These are phyloP conservation scores for Trachelus iudaicus DNA, from an alignment of 2,888 invertebrate species.

Conservation along the genomic window DNA sequence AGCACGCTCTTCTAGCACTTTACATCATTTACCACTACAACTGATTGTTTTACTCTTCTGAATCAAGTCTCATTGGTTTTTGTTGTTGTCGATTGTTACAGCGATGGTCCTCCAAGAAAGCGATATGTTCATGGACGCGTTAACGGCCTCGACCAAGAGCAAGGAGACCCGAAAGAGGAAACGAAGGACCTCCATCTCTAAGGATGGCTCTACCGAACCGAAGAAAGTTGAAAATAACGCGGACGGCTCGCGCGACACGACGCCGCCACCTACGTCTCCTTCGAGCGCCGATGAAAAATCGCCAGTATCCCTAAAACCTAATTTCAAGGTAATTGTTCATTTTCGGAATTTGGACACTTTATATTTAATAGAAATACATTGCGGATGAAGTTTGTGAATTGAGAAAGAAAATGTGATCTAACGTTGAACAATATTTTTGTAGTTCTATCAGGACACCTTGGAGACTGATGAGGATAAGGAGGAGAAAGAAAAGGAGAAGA, in stretches of 20 bases:
- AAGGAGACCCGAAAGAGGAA: slow-evolving; percentile 84
- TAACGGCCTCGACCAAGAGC: slow-evolving; percentile 80
- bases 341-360: background rate
- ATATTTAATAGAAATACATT: background rate
- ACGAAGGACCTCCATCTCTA: slow-evolving; percentile 77
- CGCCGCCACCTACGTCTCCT: slow-evolving; percentile 65
- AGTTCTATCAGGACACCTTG: slow-evolving; percentile 93
- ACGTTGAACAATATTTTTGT: slow-evolving; percentile 29
- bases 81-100: slow-evolving; percentile 61
- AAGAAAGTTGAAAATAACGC: slow-evolving; percentile 69
- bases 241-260: slow-evolving; percentile 46
- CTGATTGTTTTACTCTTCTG: background rate
- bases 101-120: slow-evolving; percentile 87
- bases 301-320: slow-evolving; percentile 64
- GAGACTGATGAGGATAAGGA: slow-evolving; percentile 76
- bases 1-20: background rate
- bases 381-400: background rate
- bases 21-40: background rate
- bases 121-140: slow-evolving; percentile 93
- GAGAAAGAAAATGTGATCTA: background rate
- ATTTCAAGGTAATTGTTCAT: slow-evolving; percentile 62
- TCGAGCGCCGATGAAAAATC: slow-evolving; percentile 58
- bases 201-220: slow-evolving; percentile 71
- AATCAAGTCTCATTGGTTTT: background rate
- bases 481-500: slow-evolving; percentile 54